These are phyloP conservation scores for Uria lomvia DNA, from an alignment of 2,113 vertebrate genomes.

Conservation along the genomic window DNA sequence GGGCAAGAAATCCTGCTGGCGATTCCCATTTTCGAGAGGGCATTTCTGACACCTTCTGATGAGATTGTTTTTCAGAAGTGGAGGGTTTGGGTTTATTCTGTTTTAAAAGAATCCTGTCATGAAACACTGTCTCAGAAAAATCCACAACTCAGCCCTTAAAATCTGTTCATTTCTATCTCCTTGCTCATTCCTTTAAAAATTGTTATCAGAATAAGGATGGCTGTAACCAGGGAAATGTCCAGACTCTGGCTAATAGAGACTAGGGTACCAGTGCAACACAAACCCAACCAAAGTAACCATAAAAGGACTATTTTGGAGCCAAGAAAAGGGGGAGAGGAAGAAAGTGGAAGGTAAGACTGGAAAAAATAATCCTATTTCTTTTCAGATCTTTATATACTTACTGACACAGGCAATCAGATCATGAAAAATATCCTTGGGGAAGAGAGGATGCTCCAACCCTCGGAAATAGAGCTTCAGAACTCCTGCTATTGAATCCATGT, in stretches of 20 bases:
- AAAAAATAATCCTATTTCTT: background rate
- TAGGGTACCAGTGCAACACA: background rate
- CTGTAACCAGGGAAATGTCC: background rate
- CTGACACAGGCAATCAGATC: constrained; percentile 96
- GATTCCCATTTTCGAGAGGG: background rate
- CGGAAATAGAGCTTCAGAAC: constrained; percentile 97
- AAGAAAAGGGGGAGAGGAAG: background rate
- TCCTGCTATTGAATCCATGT: constrained; percentile 97
- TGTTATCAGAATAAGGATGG: background rate
- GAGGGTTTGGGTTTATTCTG: background rate
- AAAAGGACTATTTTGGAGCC: background rate
- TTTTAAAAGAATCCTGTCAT: background rate
- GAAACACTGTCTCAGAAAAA: background rate
- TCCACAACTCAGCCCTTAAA: background rate
- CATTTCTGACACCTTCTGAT: background rate
- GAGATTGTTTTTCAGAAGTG: background rate
- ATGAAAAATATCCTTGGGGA: constrained; percentile 98
- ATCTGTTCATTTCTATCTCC: background rate
- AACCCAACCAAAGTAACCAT: background rate
- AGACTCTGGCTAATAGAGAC: background rate
- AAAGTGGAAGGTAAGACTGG: background rate
- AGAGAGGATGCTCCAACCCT: constrained; percentile 91
- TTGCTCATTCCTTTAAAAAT: background rate
- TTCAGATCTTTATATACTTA: constrained; percentile 73
- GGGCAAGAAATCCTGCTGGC: background rate